These are phyloP conservation scores for Drosophila sproati DNA, from an alignment of 1,140 invertebrate species.

Conservation along the genomic window DNA sequence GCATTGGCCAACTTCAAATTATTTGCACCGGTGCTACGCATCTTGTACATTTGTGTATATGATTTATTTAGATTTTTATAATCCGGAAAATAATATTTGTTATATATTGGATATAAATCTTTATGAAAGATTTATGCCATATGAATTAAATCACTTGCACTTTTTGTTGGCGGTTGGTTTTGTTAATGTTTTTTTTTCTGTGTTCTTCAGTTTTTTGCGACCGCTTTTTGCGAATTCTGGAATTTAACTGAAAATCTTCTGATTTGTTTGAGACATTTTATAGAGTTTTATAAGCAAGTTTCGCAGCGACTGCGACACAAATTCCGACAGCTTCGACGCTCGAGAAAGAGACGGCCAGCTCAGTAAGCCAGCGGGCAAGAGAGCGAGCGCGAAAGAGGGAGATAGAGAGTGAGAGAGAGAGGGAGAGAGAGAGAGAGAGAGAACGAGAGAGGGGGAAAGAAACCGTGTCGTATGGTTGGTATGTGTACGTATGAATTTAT, in stretches of 20 bases:
- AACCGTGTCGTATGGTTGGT: slow-evolving; percentile 10
- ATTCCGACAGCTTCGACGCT: slow-evolving; percentile 29
- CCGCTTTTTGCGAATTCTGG: slow-evolving; percentile 74
- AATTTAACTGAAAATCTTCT: slow-evolving; percentile 84
- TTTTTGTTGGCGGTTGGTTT: slow-evolving; percentile 1
- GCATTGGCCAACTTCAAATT: slow-evolving; percentile 50
- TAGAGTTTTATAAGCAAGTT: slow-evolving; percentile 60
- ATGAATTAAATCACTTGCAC: slow-evolving; percentile 12
- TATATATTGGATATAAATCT: slow-evolving; percentile 22
- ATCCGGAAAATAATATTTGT: slow-evolving; percentile 7
- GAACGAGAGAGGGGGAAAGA: slow-evolving; percentile 13
- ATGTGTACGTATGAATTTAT: slow-evolving; percentile 40
- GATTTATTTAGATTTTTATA: slow-evolving; percentile 3
- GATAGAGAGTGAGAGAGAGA: slow-evolving; percentile 13
- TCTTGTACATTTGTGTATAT: slow-evolving; percentile 18
- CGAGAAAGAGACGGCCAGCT: slow-evolving; percentile 42
- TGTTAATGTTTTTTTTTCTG: not conserved
- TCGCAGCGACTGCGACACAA: slow-evolving; percentile 47
- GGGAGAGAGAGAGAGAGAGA: slow-evolving; percentile 11
- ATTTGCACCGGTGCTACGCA: slow-evolving; percentile 35
- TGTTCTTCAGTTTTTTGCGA: slow-evolving; percentile 29
- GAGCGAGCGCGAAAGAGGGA: slow-evolving; percentile 3
- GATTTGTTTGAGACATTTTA: slow-evolving; percentile 83
- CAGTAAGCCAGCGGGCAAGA: slow-evolving; percentile 1
- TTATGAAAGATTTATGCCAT: slow-evolving; percentile 20